A percentile compares a stretch with the other conserved stretches of the same genome.
These are phyloP conservation scores for Mus spicilegus DNA, from an alignment of 2,113 vertebrate species.

Conservation along the genomic window DNA sequence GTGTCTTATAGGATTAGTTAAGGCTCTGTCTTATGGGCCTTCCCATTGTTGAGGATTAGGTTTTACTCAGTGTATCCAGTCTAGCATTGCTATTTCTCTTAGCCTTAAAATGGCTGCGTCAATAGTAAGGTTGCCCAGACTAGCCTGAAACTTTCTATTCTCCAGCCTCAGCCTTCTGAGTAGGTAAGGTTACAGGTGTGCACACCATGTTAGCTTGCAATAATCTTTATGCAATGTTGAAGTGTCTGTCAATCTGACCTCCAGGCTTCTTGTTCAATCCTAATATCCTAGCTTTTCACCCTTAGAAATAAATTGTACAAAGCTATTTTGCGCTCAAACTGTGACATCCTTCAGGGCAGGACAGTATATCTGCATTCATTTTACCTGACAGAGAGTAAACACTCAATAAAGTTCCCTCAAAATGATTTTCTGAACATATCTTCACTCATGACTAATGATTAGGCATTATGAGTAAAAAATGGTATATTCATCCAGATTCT, in stretches of 20 bases:
- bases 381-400: neutral
- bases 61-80: neutral
- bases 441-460: neutral
- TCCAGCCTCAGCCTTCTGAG: neutral
- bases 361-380: neutral
- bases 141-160: neutral
- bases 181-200: neutral
- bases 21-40: neutral
- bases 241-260: neutral
- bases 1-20: neutral
- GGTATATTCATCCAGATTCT: neutral
- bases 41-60: neutral
- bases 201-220: neutral
- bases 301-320: neutral
- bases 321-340: neutral
- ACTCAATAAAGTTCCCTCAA: conserved; percentile 32
- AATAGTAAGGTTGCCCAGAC: neutral
- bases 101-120: neutral
- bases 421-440: neutral
- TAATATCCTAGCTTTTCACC: neutral
- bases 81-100: neutral
- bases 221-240: neutral
- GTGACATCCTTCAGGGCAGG: neutral
- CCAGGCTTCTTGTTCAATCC: neutral
- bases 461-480: neutral